Conservation (phyloP, 2,113 vertebrate genomes). For the Caretta caretta region DNA sequence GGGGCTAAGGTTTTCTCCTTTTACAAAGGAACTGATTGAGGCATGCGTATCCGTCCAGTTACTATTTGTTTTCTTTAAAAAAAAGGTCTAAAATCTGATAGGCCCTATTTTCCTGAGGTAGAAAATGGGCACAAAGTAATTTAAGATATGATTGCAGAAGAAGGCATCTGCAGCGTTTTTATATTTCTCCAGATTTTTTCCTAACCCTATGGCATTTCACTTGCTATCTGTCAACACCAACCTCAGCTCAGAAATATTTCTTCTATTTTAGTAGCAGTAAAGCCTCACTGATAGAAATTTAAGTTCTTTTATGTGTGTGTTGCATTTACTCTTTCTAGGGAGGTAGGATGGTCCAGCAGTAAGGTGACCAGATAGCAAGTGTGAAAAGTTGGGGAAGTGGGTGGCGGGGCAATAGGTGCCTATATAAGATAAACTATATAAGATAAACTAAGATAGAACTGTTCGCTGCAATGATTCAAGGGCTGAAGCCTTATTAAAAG, state of each 20-base stretch:
- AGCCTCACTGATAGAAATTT: not conserved
- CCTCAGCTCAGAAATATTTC: not conserved
- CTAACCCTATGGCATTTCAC: not conserved
- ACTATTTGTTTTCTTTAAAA: not conserved
- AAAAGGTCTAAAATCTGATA: not conserved
- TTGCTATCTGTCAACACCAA: not conserved
- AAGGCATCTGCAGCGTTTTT: not conserved
- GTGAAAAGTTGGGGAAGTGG: too few relatives aligned
- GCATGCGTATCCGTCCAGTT: not conserved
- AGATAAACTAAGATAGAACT: too few relatives aligned
- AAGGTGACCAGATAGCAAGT: not conserved
- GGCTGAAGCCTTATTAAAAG: too few relatives aligned
- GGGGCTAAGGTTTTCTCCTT: too few relatives aligned
- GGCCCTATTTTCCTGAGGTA: not conserved
- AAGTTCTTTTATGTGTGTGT: not conserved
- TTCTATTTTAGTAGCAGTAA: not conserved
- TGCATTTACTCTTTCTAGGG: not conserved
- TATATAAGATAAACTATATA: too few relatives aligned
- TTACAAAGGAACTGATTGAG: not conserved
- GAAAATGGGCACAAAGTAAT: not conserved
- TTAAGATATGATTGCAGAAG: not conserved
- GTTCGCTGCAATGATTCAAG: too few relatives aligned
- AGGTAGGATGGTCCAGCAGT: not conserved
- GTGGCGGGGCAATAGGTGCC: too few relatives aligned
- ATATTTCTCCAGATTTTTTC: not conserved